Base-by-base conservation (phyloP, 2,888 invertebrate species). In the Eretmocerus hayati region DNA sequence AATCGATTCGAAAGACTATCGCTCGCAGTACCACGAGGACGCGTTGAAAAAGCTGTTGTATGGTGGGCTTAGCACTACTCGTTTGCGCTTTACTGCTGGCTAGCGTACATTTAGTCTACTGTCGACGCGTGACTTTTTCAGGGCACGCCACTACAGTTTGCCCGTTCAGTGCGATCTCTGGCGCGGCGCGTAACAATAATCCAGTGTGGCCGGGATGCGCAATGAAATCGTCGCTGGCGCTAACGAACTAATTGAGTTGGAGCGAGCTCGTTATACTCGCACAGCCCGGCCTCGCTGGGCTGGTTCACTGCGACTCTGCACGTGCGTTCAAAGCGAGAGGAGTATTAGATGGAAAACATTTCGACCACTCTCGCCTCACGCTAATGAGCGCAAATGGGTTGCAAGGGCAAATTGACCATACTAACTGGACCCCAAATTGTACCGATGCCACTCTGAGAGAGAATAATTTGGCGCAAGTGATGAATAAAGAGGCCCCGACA, bases 391-490 rank as follows among this genome's bases (percentile, higher is more conserved):
- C n/a, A n/a, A n/a, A n/a, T n/a, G n/a, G n/a, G n/a, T n/a, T n/a
- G n/a, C n/a, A n/a, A n/a, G n/a, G n/a, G 26, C 8, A 9, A 26
- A 26, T 26, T 26, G 11, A 11, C 26, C 8, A 9, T 9, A 11
- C 11, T 6, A 11, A 26, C 8, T 26, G 6, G 26, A 6, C 26
- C 8, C 8, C 26, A 6, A 26, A 11, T 11, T 11, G 26, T 6
- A 26, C 26, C 26, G 8, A 9, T 11, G n/a, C 11, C 46, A 35
- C 36, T n/a, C 36, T 19, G 49, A 50, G 35, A 44, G 33, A 44
- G 55, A 55, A 55, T 58, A 61, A 61, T 60, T 61, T 60, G n/a
- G n/a, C n/a, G 56, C 53, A 51, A 57, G 53, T 58, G 56, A 59
- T 60, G 59, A 61, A 61, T 60, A 61, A 61, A 61, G 59, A 61